Base-by-base conservation (phyloP, 2,797 vertebrate genomes). In the Notamacropus eugenii region DNA sequence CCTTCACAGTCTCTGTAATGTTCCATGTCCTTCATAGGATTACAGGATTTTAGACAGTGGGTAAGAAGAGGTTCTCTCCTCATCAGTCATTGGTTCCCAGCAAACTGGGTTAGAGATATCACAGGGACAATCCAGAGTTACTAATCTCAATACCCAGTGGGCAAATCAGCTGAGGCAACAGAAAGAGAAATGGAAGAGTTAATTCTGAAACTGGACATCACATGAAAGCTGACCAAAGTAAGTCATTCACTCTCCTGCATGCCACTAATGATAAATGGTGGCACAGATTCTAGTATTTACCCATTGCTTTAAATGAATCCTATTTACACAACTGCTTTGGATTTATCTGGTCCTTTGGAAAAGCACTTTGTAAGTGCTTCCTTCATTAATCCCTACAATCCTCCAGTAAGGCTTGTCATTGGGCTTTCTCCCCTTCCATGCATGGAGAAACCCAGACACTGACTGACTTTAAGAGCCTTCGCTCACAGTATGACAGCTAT, bases 201-300 rank as follows among this genome's bases (percentile, higher is more conserved):
- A 95, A 92, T 87, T 94, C 95, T 58, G 27, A 97, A 54, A 54
- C 93, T 92, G 34, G 46, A 94, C 97, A 93, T 55, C 52, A 74
- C 91, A 52, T 59, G 55, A 92, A 95, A 93, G 55, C 6, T 29
- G 67, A 46, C 56, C 92, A 92, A 96, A 96, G 93, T 6, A 82
- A 90, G 67, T 92, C 46, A 19, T 1, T 97, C 94, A 34, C 93
- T 96, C 55, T 95, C 90, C 96, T 87, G 91, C 54, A 94, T 94
- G 90, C 87, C 52, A 90, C 92, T 93, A 95, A 95, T 93, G 92
- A 97, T 93, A 96, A 97, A 97, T 96, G 92, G 96, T 5, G 96
- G 14, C 91, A 91, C 22, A 91, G 29, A 94, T 97, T 97, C 90
- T 93, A 97, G 95, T 97, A 97, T 96, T 96, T 87, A 50, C 52